Conservation (phyloP, 2,797 vertebrate species). For the Anniella stebbinsi region DNA sequence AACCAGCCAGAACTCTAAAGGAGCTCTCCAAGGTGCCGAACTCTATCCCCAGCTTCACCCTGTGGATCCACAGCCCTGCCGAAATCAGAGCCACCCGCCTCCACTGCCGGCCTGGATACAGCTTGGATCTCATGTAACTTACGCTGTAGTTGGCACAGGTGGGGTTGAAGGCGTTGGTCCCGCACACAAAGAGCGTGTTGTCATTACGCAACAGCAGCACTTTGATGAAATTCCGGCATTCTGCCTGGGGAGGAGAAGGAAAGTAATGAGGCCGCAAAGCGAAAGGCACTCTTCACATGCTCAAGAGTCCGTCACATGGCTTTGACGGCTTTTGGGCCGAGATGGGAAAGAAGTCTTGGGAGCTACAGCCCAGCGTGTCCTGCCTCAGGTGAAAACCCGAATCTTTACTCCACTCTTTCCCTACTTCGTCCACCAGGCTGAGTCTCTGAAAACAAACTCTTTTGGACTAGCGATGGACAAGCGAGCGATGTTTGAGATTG, state of each 20-base stretch:
- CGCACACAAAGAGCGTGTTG: slow-evolving; percentile 90
- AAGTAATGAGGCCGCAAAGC: fast-evolving
- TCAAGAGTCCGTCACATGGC: not conserved
- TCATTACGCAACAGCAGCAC: slow-evolving; percentile 89
- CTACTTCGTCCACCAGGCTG: no score
- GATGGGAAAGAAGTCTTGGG: not conserved
- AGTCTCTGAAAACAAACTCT: no score
- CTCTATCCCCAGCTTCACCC: no score
- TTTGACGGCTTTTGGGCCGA: not conserved
- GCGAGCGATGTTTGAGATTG: no score
- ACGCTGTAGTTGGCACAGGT: slow-evolving; percentile 96
- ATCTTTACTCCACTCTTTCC: no score
- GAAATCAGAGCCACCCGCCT: no score
- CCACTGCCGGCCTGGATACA: no score
- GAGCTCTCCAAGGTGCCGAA: no score
- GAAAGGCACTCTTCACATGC: not conserved
- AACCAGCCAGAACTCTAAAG: no score
- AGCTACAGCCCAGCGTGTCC: not conserved
- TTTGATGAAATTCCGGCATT: slow-evolving; percentile 96
- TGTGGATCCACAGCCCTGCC: no score
- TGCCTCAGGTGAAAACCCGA: no score
- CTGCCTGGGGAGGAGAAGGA: slow-evolving; percentile 80
- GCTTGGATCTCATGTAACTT: slow-evolving; percentile 72
- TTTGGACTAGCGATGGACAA: no score
- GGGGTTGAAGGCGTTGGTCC: slow-evolving; percentile 96